Evolutionary conservation across 2,113 vertebrate species (phyloP).

Genomic region (Scopus umbretta): DNA sequence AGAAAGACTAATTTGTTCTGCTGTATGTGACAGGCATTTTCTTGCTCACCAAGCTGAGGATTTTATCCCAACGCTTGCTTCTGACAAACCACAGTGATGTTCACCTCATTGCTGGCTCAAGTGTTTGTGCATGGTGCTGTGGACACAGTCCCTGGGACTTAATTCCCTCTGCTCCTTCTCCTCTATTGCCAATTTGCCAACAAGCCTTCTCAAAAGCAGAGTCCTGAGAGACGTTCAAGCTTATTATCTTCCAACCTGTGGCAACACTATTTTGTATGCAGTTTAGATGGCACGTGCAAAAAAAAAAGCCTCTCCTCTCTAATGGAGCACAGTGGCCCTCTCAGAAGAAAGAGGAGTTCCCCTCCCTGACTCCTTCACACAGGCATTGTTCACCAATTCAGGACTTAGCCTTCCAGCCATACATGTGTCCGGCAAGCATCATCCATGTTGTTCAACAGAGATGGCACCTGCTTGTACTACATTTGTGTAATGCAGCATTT

Average conservation of each 20-base stretch:
- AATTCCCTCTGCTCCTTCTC: not conserved
- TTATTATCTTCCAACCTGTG: not conserved
- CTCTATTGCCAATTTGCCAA: not conserved
- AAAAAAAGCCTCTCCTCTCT: not conserved
- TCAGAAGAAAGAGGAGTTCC: not conserved
- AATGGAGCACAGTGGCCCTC: not conserved
- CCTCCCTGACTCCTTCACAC: not conserved
- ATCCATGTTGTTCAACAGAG: rapidly evolving
- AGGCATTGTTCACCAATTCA: not conserved
- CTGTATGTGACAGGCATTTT: not conserved
- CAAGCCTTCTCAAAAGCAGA: not conserved
- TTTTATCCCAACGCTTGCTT: not conserved
- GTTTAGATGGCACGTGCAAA: not conserved
- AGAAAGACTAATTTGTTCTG: not conserved
- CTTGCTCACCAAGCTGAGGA: not conserved
- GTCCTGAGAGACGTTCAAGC: not conserved
- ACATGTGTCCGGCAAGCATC: not conserved
- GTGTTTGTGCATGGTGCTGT: not conserved
- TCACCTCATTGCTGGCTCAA: not conserved
- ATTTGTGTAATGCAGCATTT: not conserved
- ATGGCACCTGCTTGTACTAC: not conserved
- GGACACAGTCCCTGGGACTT: not conserved
- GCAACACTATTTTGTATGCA: not conserved
- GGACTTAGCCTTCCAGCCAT: not conserved
- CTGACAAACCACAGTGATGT: not conserved